Evolutionary conservation across 2,797 vertebrate genomes (phyloP), one percentile per base, ranked within the genome.

Genomic region (Bradypodion pumilum): DNA sequence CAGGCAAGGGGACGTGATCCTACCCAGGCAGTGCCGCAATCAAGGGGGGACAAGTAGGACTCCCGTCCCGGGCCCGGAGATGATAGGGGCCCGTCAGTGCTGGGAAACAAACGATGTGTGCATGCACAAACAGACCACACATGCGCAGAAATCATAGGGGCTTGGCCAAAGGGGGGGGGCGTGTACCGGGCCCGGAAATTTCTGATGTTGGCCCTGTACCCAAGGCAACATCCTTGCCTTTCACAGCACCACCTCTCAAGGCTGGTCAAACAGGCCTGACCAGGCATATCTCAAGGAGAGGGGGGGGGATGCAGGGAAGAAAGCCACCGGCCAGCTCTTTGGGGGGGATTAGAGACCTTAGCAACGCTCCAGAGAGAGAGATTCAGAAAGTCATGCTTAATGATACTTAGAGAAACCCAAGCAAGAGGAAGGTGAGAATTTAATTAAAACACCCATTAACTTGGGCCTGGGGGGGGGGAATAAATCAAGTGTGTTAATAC

Each of bases 361-460:
- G 95, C 94, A 93, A 93, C 89, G 81, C 88, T 93, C 89, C 91
- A 88, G 89, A 92, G 93, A 91, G 93, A 90, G 86, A 82, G 90
- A 92, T 91, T 87, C 81, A 74, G 93, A 94, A 92, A 95, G 94
- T 94, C 93, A 93, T 92, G 93, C 91, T 94, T 95, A 94, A 95
- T 92, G 94, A 95, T 87, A 93, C 92, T 95, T 88, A 90, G 91
- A 94, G 93, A 95, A 96, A 96, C 93, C 79, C 23, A 88, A 92
- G 92, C 89, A 91, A 62, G 66, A 12, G 46, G 49, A 7, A 15
- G 80, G 62, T 21, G 25, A 25, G 29, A 66, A 94, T 94, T 96
- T 96, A 96, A 96, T 96, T 96, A 96, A 96, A 96, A 92, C 65
- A 81, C 91, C 89, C 90, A 94, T 94, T 93, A 78, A 93, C 94